phyloP scores from a whole-genome alignment of 2,888 invertebrate genomes.

The Neria commutata region DNA sequence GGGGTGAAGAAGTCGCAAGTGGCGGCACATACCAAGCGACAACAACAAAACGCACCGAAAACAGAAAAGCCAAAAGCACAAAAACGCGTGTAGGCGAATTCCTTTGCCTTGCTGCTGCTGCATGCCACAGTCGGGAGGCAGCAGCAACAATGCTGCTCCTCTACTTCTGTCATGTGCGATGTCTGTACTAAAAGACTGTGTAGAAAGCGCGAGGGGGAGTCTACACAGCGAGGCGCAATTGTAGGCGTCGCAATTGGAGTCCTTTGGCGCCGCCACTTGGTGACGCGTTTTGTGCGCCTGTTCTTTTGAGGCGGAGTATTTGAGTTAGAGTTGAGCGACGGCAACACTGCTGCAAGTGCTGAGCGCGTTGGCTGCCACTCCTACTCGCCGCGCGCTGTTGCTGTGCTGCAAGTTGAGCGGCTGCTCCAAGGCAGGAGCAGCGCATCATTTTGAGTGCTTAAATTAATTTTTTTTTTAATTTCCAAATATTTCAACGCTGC shows the following conservation, averaged over 20 bases:
- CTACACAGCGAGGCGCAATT: neutral
- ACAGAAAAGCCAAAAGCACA: no score
- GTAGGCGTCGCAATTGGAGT: no score
- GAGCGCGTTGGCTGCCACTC: neutral
- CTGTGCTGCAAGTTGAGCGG: neutral
- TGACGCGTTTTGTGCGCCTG: slow-evolving; percentile 43
- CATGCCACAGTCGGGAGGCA: neutral
- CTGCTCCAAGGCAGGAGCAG: neutral
- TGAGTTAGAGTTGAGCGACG: slow-evolving; percentile 57
- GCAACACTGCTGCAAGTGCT: neutral
- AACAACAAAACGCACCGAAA: no score
- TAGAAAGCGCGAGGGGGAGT: neutral
- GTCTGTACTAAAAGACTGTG: no score
- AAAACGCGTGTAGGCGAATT: neutral
- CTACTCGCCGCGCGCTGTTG: neutral
- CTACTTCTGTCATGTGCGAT: no score
- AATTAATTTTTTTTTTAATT: neutral
- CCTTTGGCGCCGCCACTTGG: neutral
- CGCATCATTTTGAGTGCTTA: neutral
- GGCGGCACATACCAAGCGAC: neutral
- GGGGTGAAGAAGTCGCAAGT: slow-evolving; percentile 22
- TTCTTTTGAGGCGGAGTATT: slow-evolving; percentile 56
- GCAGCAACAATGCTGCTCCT: neutral
- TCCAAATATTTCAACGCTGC: neutral
- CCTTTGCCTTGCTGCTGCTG: neutral